Percentiles rank a stretch among this genome's conserved stretches.
Conservation (phyloP, 2,888 invertebrate genomes). For the Plagodis pulveraria region DNA sequence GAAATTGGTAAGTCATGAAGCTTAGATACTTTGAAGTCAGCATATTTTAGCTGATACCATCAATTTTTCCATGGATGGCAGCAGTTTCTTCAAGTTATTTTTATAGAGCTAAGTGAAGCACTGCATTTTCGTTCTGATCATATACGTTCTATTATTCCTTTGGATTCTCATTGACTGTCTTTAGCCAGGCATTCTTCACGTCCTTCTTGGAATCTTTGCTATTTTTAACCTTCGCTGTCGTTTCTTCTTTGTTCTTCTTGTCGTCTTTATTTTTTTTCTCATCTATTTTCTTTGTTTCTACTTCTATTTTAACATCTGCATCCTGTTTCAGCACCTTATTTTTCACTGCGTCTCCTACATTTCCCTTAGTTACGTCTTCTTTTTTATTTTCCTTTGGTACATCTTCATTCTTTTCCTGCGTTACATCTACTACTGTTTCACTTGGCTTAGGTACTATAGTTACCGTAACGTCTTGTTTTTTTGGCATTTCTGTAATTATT, state of each 20-base stretch:
- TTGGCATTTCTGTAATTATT: constrained; percentile 15
- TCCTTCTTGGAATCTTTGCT: constrained; percentile 22
- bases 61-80: no score
- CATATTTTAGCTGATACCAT: no score
- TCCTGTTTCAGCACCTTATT: constrained; percentile 5
- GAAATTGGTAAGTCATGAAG: no score
- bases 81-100: no score
- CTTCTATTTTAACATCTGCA: constrained; percentile 6
- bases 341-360: background rate
- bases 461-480: constrained; percentile 15
- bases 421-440: constrained; percentile 2
- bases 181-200: constrained; percentile 26
- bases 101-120: no score
- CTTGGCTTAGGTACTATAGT: constrained; percentile 5
- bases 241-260: constrained; percentile 11
- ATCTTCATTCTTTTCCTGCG: constrained; percentile 1
- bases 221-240: constrained; percentile 2
- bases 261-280: constrained; percentile 8
- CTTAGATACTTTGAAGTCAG: no score
- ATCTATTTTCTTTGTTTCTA: constrained; percentile 10
- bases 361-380: constrained; percentile 4
- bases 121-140: no score
- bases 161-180: constrained; percentile 42
- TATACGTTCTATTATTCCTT: constrained; percentile 31
- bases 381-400: background rate